A percentile compares a stretch with the other conserved stretches of the same genome.
phyloP scores from a whole-genome alignment of 2,888 invertebrate genomes.

The Eudiplozoon nipponicum region DNA sequence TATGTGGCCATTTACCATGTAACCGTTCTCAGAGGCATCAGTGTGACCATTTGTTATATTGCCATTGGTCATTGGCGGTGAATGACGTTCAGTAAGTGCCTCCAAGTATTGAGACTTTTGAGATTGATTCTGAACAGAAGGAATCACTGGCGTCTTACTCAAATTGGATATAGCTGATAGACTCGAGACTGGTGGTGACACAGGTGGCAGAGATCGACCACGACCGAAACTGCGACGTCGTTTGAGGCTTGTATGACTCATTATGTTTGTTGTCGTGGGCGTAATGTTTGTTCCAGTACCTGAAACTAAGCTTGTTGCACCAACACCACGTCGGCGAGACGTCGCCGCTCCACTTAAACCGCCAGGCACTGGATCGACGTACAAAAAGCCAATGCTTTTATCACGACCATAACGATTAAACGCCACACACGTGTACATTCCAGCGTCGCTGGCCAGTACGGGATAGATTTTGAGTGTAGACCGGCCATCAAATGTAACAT shows the following conservation, averaged over 20 bases:
- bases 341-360: too few relatives aligned
- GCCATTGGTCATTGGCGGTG: too few relatives aligned
- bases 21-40: neutral
- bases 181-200: neutral
- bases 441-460: constrained; percentile 12
- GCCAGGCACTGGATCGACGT: neutral
- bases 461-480: constrained; percentile 7
- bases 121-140: too few relatives aligned
- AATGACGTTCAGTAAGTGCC: neutral
- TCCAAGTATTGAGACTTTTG: too few relatives aligned
- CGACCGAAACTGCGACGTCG: too few relatives aligned
- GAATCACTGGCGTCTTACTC: neutral
- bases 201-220: neutral
- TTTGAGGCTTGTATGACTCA: too few relatives aligned
- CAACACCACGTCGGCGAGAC: too few relatives aligned
- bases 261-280: too few relatives aligned
- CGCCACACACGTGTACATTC: constrained; percentile 15
- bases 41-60: too few relatives aligned
- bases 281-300: too few relatives aligned
- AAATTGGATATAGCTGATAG: neutral
- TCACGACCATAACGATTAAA: constrained; percentile 13
- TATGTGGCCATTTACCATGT: too few relatives aligned
- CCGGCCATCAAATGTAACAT: neutral
- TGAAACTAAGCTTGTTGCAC: too few relatives aligned
- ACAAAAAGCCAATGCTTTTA: constrained; percentile 13